Percentiles rank a stretch among this genome's conserved stretches.
Evolutionary conservation across 2,797 vertebrate genomes (phyloP).

Genomic region (Lateolabrax maculatus): DNA sequence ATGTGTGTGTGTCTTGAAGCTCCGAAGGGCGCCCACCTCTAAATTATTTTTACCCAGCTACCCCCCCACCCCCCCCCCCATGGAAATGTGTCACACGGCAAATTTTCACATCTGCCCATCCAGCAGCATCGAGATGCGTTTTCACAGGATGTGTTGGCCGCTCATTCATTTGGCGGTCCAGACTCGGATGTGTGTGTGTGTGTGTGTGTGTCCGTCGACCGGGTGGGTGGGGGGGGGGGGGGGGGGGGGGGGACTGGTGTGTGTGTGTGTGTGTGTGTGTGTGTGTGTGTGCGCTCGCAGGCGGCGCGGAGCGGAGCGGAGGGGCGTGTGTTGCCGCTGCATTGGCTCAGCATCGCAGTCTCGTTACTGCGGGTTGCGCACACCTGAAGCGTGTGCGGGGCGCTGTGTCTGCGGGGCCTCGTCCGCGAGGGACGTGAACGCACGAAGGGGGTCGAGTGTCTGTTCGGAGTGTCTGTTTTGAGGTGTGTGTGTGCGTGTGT

Average conservation of each 20-base stretch:
- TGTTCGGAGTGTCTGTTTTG: too few species aligned
- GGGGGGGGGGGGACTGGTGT: slow-evolving; percentile 40
- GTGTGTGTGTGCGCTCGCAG: slow-evolving; percentile 42
- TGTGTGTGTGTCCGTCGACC: slow-evolving; percentile 45
- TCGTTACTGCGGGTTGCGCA: slow-evolving; percentile 79
- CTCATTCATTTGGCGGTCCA: slow-evolving; percentile 63
- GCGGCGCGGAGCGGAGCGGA: slow-evolving; percentile 62
- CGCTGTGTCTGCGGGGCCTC: slow-evolving; percentile 8
- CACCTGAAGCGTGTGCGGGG: slow-evolving; percentile 79
- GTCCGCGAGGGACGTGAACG: too few species aligned
- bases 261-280: slow-evolving; percentile 33
- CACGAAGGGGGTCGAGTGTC: background rate
- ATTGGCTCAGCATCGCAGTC: slow-evolving; percentile 80
- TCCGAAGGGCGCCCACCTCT: slow-evolving; percentile 63
- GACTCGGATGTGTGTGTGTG: slow-evolving; percentile 53
- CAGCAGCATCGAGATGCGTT: slow-evolving; percentile 47
- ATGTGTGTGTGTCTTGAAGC: slow-evolving; percentile 55
- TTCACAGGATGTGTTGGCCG: slow-evolving; percentile 55
- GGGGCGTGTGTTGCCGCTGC: slow-evolving; percentile 85
- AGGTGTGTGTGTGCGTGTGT: background rate
- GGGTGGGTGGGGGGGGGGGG: background rate
- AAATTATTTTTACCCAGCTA: slow-evolving; percentile 61
- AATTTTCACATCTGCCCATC: slow-evolving; percentile 68
- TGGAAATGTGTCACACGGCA: slow-evolving; percentile 81
- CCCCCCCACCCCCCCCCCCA: slow-evolving; percentile 49